Conservation (phyloP, 2,113 vertebrate genomes). For the Ammospiza nelsoni region DNA sequence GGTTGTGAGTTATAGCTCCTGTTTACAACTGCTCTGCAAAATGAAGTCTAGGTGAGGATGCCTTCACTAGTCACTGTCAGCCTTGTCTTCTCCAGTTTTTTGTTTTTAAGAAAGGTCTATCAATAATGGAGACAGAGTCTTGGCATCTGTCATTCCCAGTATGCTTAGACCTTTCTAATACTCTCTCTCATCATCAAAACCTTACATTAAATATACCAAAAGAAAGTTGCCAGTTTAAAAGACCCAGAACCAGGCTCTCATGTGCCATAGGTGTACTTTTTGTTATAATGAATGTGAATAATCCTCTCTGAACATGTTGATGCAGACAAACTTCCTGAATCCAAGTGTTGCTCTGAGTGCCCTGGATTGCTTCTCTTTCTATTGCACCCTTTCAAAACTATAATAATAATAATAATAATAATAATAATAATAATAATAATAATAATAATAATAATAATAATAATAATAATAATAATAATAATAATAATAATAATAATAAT, state of each 20-base stretch:
- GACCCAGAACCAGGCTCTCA: not conserved
- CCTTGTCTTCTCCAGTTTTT: not conserved
- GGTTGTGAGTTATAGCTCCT: slow-evolving; percentile 12
- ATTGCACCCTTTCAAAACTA: not conserved
- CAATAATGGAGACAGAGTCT: not conserved
- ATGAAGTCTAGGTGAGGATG: not conserved
- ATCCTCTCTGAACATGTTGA: not conserved
- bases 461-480: not conserved
- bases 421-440: not conserved
- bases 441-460: not conserved
- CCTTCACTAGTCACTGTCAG: not conserved
- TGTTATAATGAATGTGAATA: not conserved
- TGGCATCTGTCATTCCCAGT: not conserved
- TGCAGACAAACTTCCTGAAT: not conserved
- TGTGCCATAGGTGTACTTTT: not conserved
- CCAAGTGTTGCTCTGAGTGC: not conserved
- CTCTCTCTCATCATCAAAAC: not conserved
- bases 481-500: too few species aligned
- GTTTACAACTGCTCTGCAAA: slow-evolving; percentile 18
- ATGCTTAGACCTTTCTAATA: not conserved
- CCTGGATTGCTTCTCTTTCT: not conserved
- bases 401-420: not conserved
- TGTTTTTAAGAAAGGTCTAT: not conserved
- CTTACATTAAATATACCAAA: not conserved
- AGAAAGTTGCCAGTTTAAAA: not conserved